Percentiles rank a stretch among this genome's conserved stretches.
Conservation (phyloP, 2,797 vertebrate species). For the Spinus pinus region DNA sequence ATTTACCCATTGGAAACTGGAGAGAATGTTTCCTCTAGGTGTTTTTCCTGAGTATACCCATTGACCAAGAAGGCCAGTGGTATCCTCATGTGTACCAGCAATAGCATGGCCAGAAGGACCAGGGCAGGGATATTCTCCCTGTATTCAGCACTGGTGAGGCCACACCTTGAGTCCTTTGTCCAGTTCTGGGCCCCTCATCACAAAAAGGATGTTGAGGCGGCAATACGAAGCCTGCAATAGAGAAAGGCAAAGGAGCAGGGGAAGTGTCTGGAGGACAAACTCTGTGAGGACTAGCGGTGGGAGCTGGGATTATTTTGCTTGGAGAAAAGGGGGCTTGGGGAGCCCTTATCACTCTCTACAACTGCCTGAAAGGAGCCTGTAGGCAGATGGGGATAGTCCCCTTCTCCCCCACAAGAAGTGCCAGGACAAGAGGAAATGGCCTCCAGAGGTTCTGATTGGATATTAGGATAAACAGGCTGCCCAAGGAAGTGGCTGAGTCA, state of each 20-base stretch:
- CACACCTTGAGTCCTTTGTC: rapidly evolving
- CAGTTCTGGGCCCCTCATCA: neutral
- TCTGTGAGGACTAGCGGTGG: neutral
- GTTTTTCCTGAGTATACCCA: neutral
- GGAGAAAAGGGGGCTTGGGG: neutral
- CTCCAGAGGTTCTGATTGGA: neutral
- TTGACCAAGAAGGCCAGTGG: neutral
- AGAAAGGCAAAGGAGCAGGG: rapidly evolving
- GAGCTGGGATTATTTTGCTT: neutral
- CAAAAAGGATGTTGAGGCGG: neutral
- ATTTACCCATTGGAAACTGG: neutral
- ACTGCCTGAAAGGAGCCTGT: neutral
- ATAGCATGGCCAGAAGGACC: rapidly evolving
- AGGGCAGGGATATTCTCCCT: neutral
- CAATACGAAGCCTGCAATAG: neutral
- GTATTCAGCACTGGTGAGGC: rapidly evolving
- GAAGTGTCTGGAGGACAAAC: neutral
- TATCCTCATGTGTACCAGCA: neutral
- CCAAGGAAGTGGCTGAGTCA: neutral
- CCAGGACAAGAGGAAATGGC: neutral
- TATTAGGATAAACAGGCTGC: neutral
- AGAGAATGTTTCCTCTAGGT: neutral
- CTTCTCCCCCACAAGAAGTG: neutral
- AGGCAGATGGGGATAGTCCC: neutral
- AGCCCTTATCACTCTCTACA: neutral